Evolutionary conservation across 1,140 invertebrate species (phyloP).

Genomic region (Cyclargus thomasi): DNA sequence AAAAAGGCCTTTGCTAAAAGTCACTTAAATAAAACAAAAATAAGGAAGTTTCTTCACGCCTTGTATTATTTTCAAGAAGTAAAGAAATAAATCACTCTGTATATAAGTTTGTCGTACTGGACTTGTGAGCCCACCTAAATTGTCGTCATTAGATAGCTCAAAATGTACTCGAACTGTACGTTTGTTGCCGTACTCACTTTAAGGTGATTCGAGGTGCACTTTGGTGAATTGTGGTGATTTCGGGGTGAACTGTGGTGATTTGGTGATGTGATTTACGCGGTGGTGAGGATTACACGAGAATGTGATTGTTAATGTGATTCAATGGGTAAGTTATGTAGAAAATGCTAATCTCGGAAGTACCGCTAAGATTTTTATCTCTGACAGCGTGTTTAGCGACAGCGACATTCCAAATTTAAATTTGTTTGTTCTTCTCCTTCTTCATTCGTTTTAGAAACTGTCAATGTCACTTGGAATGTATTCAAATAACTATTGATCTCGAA

Average conservation of each 20-base stretch:
- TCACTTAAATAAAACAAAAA: too few relatives aligned
- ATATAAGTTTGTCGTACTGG: slow-evolving; percentile 21
- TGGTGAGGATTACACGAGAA: background rate
- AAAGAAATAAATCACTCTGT: slow-evolving; percentile 30
- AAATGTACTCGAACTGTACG: slow-evolving; percentile 21
- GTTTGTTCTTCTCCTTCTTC: background rate
- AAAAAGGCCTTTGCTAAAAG: too few relatives aligned
- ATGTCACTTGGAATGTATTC: too few relatives aligned
- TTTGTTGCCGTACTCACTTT: background rate
- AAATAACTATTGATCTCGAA: too few relatives aligned
- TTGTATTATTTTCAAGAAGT: background rate
- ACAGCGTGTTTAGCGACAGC: too few relatives aligned
- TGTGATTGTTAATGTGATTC: slow-evolving; percentile 16
- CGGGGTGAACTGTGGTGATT: background rate
- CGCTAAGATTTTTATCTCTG: background rate
- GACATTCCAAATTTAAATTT: background rate
- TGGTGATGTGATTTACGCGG: slow-evolving; percentile 2
- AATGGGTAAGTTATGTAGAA: slow-evolving; percentile 24
- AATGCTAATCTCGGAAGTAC: background rate
- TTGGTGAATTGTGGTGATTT: background rate
- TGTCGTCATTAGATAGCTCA: slow-evolving; percentile 28
- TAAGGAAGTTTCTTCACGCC: too few relatives aligned
- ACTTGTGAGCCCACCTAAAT: slow-evolving; percentile 27
- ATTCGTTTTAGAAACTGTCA: too few relatives aligned
- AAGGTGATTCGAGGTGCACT: background rate